These are phyloP conservation scores for Amphibalanus amphitrite DNA, from an alignment of 1,140 invertebrate genomes.

Conservation along the genomic window DNA sequence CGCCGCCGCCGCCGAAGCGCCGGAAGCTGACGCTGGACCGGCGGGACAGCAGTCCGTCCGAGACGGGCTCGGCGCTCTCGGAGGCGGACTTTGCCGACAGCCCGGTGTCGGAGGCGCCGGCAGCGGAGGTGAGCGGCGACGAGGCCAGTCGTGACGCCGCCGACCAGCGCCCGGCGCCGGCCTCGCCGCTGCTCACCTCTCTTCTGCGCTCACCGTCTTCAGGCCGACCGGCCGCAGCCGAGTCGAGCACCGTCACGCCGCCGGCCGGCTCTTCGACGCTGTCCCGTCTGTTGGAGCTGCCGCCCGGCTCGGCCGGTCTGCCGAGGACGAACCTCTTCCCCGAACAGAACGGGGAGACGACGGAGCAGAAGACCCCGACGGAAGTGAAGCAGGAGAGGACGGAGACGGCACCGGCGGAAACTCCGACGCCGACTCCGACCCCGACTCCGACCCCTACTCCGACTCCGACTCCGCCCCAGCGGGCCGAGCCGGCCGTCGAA, in stretches of 20 bases:
- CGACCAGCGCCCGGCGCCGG: conserved; percentile 16
- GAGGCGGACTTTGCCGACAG: conserved; percentile 17
- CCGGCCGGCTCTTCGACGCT: conserved; percentile 30
- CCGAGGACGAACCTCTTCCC: conserved; percentile 12
- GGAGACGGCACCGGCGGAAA: no score
- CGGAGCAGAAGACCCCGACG: conserved; percentile 3
- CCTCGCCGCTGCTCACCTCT: conserved; percentile 60
- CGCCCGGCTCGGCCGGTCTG: conserved; percentile 22
- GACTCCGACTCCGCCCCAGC: no score
- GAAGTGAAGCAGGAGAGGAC: no score
- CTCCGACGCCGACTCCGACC: no score
- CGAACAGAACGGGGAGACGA: conserved; percentile 8
- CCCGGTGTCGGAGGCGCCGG: conserved; percentile 7
- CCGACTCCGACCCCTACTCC: no score
- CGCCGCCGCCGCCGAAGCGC: not conserved
- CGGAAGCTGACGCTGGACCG: conserved; percentile 13
- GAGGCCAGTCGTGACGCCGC: conserved; percentile 14
- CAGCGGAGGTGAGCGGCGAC: conserved; percentile 9
- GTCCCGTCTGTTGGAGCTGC: conserved; percentile 27
- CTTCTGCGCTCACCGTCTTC: conserved; percentile 53
- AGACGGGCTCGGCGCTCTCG: conserved; percentile 16
- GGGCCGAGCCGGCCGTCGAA: no score
- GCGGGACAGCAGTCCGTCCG: conserved; percentile 21
- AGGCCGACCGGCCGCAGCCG: conserved; percentile 48
- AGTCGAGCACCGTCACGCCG: conserved; percentile 37